These are phyloP conservation scores for Ammospiza nelsoni DNA, from an alignment of 2,113 vertebrate species.

Conservation along the genomic window DNA sequence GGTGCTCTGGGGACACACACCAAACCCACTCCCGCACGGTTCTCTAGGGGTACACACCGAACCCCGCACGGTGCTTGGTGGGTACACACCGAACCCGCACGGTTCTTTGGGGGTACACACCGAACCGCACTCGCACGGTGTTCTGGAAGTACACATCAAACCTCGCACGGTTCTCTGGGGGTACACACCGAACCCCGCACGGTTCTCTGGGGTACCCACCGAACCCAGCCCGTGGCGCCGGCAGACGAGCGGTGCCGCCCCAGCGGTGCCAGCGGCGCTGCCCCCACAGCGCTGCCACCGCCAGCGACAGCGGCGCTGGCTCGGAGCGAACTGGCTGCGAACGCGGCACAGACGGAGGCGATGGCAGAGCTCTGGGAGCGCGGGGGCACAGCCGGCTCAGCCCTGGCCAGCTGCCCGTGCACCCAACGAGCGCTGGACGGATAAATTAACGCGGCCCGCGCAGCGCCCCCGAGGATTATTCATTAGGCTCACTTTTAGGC, in stretches of 20 bases:
- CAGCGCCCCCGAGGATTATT: background rate
- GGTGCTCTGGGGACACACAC: too few species aligned
- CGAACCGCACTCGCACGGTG: background rate
- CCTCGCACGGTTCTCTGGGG: too few species aligned
- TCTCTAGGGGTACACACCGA: too few species aligned
- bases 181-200: background rate
- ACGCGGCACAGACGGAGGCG: background rate
- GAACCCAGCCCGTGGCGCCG: background rate
- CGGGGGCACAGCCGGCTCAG: background rate
- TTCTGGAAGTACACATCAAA: background rate
- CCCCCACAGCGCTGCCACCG: background rate
- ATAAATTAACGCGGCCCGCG: background rate
- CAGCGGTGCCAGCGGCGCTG: background rate
- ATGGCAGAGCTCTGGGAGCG: background rate
- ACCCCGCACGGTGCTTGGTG: too few species aligned
- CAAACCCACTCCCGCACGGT: too few species aligned
- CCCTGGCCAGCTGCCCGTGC: background rate
- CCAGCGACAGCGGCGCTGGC: background rate
- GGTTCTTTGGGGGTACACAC: background rate
- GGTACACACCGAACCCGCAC: background rate
- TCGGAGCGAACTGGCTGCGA: rapidly evolving
- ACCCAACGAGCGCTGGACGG: background rate
- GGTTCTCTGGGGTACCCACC: background rate
- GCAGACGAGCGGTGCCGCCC: background rate
- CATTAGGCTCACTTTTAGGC: background rate